These are phyloP conservation scores for Lagodon rhomboides DNA, from an alignment of 2,797 vertebrate species.

Conservation along the genomic window DNA sequence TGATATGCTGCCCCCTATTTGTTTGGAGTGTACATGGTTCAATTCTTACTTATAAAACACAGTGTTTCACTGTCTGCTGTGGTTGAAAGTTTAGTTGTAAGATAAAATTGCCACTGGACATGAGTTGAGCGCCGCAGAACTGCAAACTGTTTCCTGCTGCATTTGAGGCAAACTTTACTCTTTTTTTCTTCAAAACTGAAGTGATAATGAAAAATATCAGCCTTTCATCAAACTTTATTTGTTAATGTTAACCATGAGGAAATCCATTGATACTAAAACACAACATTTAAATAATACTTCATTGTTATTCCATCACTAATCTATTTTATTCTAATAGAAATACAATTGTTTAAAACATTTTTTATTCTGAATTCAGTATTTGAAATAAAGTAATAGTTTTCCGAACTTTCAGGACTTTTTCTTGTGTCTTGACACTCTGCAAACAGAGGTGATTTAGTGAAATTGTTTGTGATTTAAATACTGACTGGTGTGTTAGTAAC, in stretches of 20 bases:
- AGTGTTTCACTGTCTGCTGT: background rate
- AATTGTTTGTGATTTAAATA: constrained; percentile 29
- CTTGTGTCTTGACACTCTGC: background rate
- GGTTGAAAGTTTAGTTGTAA: background rate
- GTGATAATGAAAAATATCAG: too few species aligned
- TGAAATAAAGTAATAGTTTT: background rate
- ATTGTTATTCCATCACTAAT: background rate
- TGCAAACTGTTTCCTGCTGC: too few species aligned
- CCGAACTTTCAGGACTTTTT: background rate
- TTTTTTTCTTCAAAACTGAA: too few species aligned
- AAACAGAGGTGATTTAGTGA: constrained; percentile 13
- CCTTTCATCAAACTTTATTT: too few species aligned
- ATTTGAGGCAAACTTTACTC: too few species aligned
- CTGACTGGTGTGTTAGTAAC: constrained; percentile 31
- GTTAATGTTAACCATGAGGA: too few species aligned
- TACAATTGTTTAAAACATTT: background rate
- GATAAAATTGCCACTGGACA: background rate
- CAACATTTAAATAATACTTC: background rate
- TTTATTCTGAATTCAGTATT: background rate
- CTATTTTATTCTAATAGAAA: background rate
- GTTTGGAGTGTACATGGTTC: too few species aligned
- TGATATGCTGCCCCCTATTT: too few species aligned
- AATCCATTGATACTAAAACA: background rate
- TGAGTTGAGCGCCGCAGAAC: background rate
- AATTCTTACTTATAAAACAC: background rate